These are phyloP conservation scores for Carabus problematicus DNA, from an alignment of 2,888 invertebrate species.

Conservation along the genomic window DNA sequence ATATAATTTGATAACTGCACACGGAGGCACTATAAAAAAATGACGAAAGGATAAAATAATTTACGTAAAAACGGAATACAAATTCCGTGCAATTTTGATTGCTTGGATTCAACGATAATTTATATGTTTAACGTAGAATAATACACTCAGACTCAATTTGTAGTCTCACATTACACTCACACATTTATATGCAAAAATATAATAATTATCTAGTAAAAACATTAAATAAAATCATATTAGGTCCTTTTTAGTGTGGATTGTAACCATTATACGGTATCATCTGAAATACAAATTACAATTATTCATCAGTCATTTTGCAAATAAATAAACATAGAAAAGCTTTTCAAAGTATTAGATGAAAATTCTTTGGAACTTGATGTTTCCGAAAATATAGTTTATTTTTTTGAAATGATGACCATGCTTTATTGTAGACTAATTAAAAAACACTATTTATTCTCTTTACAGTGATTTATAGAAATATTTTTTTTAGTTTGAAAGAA, in stretches of 20 bases:
- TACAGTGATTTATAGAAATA: no score
- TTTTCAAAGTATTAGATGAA: no score
- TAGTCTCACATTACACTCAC: conserved; percentile 35
- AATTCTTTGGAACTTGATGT: no score
- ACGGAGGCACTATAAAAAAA: no score
- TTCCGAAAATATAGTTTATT: no score
- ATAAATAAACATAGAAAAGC: no score
- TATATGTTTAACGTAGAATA: conserved; percentile 17
- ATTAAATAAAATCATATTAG: conserved; percentile 49
- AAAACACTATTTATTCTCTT: no score
- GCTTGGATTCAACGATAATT: conserved; percentile 31
- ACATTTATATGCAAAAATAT: conserved; percentile 25
- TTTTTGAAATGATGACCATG: no score
- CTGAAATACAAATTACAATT: conserved; percentile 50
- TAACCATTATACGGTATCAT: conserved; percentile 53
- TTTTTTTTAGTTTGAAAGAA: no score
- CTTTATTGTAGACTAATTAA: no score
- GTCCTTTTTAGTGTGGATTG: conserved; percentile 27
- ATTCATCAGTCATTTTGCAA: background rate
- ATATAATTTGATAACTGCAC: no score
- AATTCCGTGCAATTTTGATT: conserved; percentile 39
- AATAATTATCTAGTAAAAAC: conserved; percentile 9
- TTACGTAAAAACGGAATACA: conserved; percentile 36
- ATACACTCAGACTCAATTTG: conserved; percentile 5
- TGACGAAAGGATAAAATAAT: background rate